Percentiles rank a stretch among this genome's conserved stretches.
Evolutionary conservation across 1,140 invertebrate species (phyloP).

Genomic region (Drosophila ercepeae): DNA sequence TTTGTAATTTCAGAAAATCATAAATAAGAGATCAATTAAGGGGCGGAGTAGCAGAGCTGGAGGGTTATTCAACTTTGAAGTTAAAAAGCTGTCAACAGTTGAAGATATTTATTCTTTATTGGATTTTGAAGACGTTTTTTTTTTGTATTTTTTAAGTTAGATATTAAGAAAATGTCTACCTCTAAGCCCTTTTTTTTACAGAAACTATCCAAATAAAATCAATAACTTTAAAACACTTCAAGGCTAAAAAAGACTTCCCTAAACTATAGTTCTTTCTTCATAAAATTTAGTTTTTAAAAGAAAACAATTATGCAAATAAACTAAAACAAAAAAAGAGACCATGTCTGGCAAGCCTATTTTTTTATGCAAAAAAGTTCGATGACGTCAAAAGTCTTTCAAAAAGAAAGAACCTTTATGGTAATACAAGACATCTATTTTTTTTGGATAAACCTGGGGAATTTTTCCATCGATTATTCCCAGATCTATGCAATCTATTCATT

Average conservation of each 20-base stretch:
- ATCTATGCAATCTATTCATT: conserved; percentile 19
- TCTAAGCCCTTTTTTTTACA: not conserved
- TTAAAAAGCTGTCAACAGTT: too few species aligned
- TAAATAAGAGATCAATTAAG: not conserved
- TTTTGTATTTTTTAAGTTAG: too few species aligned
- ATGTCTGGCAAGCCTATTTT: not conserved
- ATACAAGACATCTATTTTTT: not conserved
- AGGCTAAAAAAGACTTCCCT: too few species aligned
- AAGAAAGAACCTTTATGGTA: conserved; percentile 26
- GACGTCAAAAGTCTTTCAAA: conserved; percentile 30
- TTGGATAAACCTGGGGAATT: conserved; percentile 9
- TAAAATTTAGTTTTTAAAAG: too few species aligned
- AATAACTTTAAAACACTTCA: not conserved
- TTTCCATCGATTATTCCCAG: conserved; percentile 19
- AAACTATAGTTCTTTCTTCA: too few species aligned
- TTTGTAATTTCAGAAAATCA: not conserved
- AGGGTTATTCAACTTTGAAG: conserved; percentile 20
- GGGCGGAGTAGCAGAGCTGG: not conserved
- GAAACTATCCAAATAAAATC: not conserved
- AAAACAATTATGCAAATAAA: not conserved
- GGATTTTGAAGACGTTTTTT: too few species aligned
- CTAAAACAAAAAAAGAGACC: not conserved
- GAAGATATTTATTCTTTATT: too few species aligned
- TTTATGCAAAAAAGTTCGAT: conserved; percentile 1
- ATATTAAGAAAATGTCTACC: too few species aligned